Evolutionary conservation across 2,797 vertebrate genomes (phyloP), one percentile per base, ranked within the genome.

Genomic region (Ctenopoma kingsleyae): DNA sequence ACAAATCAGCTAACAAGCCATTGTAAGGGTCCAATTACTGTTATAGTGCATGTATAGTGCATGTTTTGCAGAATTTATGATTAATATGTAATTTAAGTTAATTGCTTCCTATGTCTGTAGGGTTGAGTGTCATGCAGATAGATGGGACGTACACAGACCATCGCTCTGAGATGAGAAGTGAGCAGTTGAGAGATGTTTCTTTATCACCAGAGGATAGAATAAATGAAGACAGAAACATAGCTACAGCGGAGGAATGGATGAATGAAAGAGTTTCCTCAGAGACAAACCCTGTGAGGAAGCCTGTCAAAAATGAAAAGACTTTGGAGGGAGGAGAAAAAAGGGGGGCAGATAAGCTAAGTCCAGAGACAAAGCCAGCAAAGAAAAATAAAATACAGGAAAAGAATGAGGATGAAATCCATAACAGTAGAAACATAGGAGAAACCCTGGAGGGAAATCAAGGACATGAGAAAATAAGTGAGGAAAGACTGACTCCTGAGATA

Each of bases 71-170:
- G n/a, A 19, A 44, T 44, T n/a, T n/a, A 19, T 44, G 17, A 44
- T 9, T 43, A n/a, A 38, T 23, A 2, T 15, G 20, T 51, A 9
- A 38, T 53, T 3, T 49, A 22, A 67, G 20, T 53, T 6, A 68
- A 40, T 6, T 48, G 4, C 4, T 30, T 57, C 17, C 1, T 48
- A 2, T 78, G 2, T 43, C 16, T 62, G 22, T 40, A 93, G 91
- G 67, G 59, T 25, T 51, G 52, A 73, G 59, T 40, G 32, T 62
- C 16, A 25, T 59, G 25, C 48, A 63, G 13, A 27, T 36, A 32
- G 60, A 63, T 16, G 74, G 55, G 15, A 47, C 54, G 48, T 60
- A 70, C 25, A 54, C 35, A 58, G 44, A 67, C 17, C 41, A 55
- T 22, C 65, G 13, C 63, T 52, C 54, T 41, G 64, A 68, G 9